Evolutionary conservation across 2,797 vertebrate genomes (phyloP), one percentile per base, ranked within the genome.

Genomic region (Craterocephalus amniculus): DNA sequence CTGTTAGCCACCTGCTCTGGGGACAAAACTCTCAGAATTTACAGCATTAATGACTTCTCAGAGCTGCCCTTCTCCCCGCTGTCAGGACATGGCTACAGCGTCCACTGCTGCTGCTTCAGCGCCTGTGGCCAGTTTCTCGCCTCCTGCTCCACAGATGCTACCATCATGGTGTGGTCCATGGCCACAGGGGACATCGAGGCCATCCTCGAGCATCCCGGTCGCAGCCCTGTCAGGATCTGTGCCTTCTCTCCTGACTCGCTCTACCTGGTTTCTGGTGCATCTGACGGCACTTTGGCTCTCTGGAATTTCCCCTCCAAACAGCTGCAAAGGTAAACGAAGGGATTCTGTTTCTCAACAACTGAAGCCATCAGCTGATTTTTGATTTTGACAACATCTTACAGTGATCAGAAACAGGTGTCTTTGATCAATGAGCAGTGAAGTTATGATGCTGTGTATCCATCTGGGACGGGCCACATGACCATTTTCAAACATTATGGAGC

Each of bases 21-120:
- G 67, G 98, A 99, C 87, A 99, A 99, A 91, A 97, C 95, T 0
- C 22, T 99, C 32, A 91, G 95, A 0, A 62, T 99, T 14, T 99
- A 97, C 83, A 93, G 88, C 22, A 75, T 94, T 4, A 68, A 22
- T 5, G 85, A 93, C 84, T 97, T 98, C 18, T 74, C 88, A 0
- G 96, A 99, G 88, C 90, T 96, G 14, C 86, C 95, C 0, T 96
- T 96, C 87, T 99, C 97, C 0, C 98, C 98, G 0, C 63, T 99
- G 73, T 85, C 83, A 3, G 96, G 96, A 0, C 98, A 99, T 8
- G 88, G 94, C 0, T 99, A 99, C 0, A 88, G 94, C 1, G 95
- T 99, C 60, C 97, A 99, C 90, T 98, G 96, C 88, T 99, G 97
- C 88, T 96, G 96, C 86, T 99, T 99, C 90, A 96, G 96, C 1